These are phyloP conservation scores for Phoxinus phoxinus DNA, from an alignment of 2,113 vertebrate genomes.

Conservation along the genomic window DNA sequence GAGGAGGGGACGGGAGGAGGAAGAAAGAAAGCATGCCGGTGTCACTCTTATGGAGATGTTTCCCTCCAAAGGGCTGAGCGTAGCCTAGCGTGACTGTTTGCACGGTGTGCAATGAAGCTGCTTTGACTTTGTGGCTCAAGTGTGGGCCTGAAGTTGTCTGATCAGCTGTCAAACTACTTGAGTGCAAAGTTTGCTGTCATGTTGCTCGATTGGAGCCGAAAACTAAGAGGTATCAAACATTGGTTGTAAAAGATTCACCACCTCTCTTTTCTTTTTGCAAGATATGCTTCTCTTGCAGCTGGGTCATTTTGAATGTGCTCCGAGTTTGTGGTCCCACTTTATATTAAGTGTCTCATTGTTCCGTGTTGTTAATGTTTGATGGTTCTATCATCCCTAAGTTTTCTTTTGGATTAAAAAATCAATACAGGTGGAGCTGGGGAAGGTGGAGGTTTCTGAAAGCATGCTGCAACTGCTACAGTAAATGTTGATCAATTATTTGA, in stretches of 20 bases:
- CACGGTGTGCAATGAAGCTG: constrained; percentile 16
- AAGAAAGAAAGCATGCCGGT: constrained; percentile 27
- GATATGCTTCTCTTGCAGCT: too few relatives aligned
- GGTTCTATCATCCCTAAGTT: too few relatives aligned
- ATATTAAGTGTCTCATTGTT: too few relatives aligned
- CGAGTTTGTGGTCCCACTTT: too few relatives aligned
- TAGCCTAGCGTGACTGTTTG: constrained; percentile 24
- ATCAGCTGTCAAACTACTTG: constrained; percentile 1
- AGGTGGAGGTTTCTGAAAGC: too few relatives aligned
- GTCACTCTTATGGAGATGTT: constrained; percentile 44
- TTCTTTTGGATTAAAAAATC: too few relatives aligned
- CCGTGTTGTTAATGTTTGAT: too few relatives aligned
- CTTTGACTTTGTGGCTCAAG: constrained; percentile 35
- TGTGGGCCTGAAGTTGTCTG: background rate
- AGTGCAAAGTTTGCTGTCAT: constrained; percentile 10
- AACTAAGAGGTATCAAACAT: constrained; percentile 8
- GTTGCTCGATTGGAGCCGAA: background rate
- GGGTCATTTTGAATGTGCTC: too few relatives aligned
- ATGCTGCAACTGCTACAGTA: too few relatives aligned
- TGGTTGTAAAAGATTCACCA: background rate
- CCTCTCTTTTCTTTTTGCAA: too few relatives aligned
- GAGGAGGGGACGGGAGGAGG: constrained; percentile 15
- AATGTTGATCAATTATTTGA: too few relatives aligned
- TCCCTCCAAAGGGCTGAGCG: constrained; percentile 25
- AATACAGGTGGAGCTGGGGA: too few relatives aligned